A percentile compares a stretch with the other conserved stretches of the same genome.
phyloP scores from a whole-genome alignment of 2,113 vertebrate species.

The Amia ocellicauda region DNA sequence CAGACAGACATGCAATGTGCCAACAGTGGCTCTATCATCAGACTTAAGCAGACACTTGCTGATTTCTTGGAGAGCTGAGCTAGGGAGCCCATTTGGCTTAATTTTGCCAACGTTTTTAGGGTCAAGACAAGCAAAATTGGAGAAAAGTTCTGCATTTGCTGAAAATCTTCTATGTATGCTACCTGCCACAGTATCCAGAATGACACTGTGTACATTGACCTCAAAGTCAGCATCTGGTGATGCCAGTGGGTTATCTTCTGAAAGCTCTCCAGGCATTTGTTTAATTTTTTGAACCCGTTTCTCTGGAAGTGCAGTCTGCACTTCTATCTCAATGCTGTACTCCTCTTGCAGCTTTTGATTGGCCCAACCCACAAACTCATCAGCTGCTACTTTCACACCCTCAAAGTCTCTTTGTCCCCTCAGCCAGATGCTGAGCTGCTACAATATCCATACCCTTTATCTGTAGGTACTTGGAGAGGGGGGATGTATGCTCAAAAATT shows the following conservation, averaged over 20 bases:
- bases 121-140: too few relatives aligned
- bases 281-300: constrained; percentile 21
- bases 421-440: constrained; percentile 7
- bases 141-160: too few relatives aligned
- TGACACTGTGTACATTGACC: constrained; percentile 26
- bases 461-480: constrained; percentile 25
- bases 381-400: constrained; percentile 25
- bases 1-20: too few relatives aligned
- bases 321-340: constrained; percentile 18
- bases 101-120: constrained; percentile 18
- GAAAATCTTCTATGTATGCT: too few relatives aligned
- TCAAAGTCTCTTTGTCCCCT: not conserved
- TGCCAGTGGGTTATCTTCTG: constrained; percentile 15
- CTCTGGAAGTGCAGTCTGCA: constrained; percentile 22
- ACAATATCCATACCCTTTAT: constrained; percentile 19
- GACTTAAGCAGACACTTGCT: too few relatives aligned
- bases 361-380: constrained; percentile 27
- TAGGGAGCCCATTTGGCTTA: constrained; percentile 23
- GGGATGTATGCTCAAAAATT: constrained; percentile 20
- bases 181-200: constrained; percentile 28
- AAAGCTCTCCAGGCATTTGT: constrained; percentile 25
- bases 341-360: constrained; percentile 22
- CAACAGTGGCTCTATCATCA: too few relatives aligned
- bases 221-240: constrained; percentile 15
- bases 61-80: too few relatives aligned